Base-by-base conservation (phyloP, 2,797 vertebrate genomes). In the Thaleichthys pacificus region DNA sequence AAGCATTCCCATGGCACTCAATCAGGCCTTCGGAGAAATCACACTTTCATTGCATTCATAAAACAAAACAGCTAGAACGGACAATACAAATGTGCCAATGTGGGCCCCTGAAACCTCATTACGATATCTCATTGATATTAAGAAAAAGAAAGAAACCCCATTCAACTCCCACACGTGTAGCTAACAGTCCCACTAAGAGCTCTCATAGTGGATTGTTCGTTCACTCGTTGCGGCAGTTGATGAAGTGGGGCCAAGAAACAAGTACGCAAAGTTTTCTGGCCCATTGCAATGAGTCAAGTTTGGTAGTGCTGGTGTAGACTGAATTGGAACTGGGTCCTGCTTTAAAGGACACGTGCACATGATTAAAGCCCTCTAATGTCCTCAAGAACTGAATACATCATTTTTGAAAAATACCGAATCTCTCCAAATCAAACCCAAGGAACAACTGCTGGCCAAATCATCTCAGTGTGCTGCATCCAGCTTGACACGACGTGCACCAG, bases 91-190 rank as follows among this genome's bases (percentile, higher is more conserved):
- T 11, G 70, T 49, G 69, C 26, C 5, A 47, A 12, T 17, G 61
- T 51, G 11, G 66, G 58, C 28, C 65, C 57, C 9, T 68, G 47
- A 68, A 80, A 67, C n/a, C 73, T 79, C 77, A 72, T 82, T 79
- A 79, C 71, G 77, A 19, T 28, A 63, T 28, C 42, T 28, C 42
- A 67, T 47, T 15, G 42, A 63, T 71, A 32, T 66, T n/a, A 62
- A 56, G 15, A n/a, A n/a, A 21, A 22, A 73, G 17, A 61, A 61
- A 49, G 21, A 72, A 68, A 76, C 54, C 66, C 51, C 57, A 76
- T 70, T 64, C 62, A 14, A 68, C 38, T 42, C 60, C 42, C 28
- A 62, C n/a, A 70, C 42, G n/a, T 30, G 35, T 64, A 14, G 1
- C 42, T 73, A 68, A 42, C 58, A 57, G 30, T 42, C 51, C 28